A percentile compares a stretch with the other conserved stretches of the same genome.
Conservation (phyloP, 1,140 invertebrate genomes). For the Oppia nitens region DNA sequence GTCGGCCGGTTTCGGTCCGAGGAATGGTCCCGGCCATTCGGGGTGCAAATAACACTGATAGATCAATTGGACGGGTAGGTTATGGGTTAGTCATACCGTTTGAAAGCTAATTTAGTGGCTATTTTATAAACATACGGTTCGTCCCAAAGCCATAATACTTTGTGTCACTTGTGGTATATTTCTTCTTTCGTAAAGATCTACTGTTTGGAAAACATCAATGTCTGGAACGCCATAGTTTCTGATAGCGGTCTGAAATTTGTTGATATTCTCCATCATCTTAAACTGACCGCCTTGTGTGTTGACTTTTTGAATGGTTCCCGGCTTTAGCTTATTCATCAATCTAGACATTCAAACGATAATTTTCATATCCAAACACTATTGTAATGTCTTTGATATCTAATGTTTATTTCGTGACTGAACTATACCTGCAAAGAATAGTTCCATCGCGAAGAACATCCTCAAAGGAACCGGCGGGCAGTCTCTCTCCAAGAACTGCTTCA, state of each 20-base stretch:
- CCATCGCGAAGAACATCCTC: slow-evolving; percentile 87
- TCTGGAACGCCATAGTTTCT: slow-evolving; percentile 70
- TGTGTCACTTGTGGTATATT: slow-evolving; percentile 74
- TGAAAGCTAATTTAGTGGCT: too few species aligned
- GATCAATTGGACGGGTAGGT: slow-evolving; percentile 3
- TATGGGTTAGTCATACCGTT: not conserved
- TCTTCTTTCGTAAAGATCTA: slow-evolving; percentile 80
- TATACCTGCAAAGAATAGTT: slow-evolving; percentile 58
- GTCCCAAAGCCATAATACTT: slow-evolving; percentile 69
- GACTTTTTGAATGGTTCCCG: slow-evolving; percentile 63
- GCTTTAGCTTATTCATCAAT: slow-evolving; percentile 69
- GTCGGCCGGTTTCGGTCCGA: slow-evolving; percentile 66
- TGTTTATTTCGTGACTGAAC: not conserved
- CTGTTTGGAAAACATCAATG: slow-evolving; percentile 80
- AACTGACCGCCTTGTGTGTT: slow-evolving; percentile 74
- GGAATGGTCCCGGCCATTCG: slow-evolving; percentile 64
- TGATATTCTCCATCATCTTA: slow-evolving; percentile 92
- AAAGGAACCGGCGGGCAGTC: slow-evolving; percentile 54
- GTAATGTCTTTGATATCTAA: not conserved
- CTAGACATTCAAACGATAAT: too few species aligned
- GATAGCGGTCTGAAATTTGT: slow-evolving; percentile 74
- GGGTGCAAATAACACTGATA: slow-evolving; percentile 61
- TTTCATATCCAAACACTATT: not conserved
- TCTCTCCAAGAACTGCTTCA: slow-evolving; percentile 61
- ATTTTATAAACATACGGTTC: slow-evolving; percentile 56